Conservation (phyloP, 1,140 invertebrate species). For the Saccostrea glomerata region DNA sequence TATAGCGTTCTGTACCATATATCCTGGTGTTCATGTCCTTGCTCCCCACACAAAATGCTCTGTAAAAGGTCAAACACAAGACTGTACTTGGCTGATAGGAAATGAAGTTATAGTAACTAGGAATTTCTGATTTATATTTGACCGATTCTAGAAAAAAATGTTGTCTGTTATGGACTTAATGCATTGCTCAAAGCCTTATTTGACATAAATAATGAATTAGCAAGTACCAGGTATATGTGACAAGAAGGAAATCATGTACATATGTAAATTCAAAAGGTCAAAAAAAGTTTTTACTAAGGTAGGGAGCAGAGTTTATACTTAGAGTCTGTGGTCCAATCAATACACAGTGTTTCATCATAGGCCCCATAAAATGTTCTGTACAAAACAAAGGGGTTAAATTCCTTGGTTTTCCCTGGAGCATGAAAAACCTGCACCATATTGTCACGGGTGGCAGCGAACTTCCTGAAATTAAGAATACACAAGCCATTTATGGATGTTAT, state of each 20-base stretch:
- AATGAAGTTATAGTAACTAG: too few species aligned
- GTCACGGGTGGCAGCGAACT: slow-evolving; percentile 93
- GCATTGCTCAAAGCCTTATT: too few species aligned
- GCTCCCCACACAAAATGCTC: slow-evolving; percentile 89
- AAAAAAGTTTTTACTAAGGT: too few species aligned
- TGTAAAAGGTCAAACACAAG: slow-evolving; percentile 65
- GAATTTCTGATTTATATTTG: too few species aligned
- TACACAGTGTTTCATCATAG: slow-evolving; percentile 88
- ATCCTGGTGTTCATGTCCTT: slow-evolving; percentile 92
- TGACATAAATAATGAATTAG: too few species aligned
- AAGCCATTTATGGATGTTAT: too few species aligned
- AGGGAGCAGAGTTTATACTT: slow-evolving; percentile 77
- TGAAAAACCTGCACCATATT: slow-evolving; percentile 93
- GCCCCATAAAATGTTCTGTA: slow-evolving; percentile 89
- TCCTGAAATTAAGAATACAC: slow-evolving; percentile 73
- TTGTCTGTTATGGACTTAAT: too few species aligned
- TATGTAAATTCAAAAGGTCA: too few species aligned
- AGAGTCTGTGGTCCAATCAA: slow-evolving; percentile 96
- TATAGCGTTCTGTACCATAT: slow-evolving; percentile 86
- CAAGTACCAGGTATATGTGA: too few species aligned
- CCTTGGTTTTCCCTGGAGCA: slow-evolving; percentile 88
- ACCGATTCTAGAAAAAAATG: too few species aligned
- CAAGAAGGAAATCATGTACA: too few species aligned
- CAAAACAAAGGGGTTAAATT: slow-evolving; percentile 94
- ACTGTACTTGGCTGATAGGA: not conserved